Conservation (phyloP, 1,140 invertebrate species). For the Acyrthosiphon pisum region DNA sequence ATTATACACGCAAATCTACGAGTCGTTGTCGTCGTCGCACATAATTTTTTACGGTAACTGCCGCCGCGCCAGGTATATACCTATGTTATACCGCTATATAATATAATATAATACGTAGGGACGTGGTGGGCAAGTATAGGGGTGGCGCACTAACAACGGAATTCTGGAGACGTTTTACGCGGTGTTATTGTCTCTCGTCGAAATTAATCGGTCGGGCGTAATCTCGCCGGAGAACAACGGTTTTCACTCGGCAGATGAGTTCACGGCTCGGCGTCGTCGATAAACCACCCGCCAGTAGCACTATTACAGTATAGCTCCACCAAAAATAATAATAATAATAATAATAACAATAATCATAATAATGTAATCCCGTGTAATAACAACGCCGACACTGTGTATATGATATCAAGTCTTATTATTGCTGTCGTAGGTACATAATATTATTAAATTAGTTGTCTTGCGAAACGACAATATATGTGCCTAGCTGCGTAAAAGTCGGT, state of each 20-base stretch:
- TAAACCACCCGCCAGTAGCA: background rate
- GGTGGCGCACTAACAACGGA: background rate
- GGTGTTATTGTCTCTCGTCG: background rate
- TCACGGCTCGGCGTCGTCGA: background rate
- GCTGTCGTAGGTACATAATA: background rate
- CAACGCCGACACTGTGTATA: background rate
- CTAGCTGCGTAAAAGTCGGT: background rate
- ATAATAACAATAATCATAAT: background rate
- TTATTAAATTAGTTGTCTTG: background rate
- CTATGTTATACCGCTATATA: background rate
- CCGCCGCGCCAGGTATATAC: background rate
- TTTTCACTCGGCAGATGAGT: background rate
- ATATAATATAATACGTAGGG: background rate
- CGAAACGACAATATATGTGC: background rate
- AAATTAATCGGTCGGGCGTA: background rate
- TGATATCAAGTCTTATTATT: background rate
- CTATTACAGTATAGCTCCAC: background rate
- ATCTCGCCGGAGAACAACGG: background rate
- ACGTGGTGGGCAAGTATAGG: background rate
- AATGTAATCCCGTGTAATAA: too few relatives aligned
- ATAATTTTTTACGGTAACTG: constrained; percentile 29
- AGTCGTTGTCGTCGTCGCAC: background rate
- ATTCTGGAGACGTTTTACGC: background rate
- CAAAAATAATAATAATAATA: background rate
- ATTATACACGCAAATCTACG: background rate